Base-by-base conservation (phyloP, 2,113 vertebrate species). In the Gadus macrocephalus region DNA sequence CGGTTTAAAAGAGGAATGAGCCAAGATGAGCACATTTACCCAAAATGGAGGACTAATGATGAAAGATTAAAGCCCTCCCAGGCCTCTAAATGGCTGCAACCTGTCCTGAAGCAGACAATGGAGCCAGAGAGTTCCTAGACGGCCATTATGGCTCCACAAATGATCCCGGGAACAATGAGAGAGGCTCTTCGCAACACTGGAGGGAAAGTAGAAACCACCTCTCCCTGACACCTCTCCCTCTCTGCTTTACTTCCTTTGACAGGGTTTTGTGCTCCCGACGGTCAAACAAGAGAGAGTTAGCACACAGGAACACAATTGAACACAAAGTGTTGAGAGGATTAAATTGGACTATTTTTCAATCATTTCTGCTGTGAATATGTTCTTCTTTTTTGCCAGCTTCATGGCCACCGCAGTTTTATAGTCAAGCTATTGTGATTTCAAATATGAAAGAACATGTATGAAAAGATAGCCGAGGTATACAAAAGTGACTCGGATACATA, bases 1-100 rank as follows among this genome's bases (percentile, higher is more conserved):
- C 1, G 90, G 91, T 92, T 91, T 88, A 85, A 75, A 81, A 83
- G 83, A 84, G 78, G 86, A 85, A 80, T 82, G 80, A 77, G 82
- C 82, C 74, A 89, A 90, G 90, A 91, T 81, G 86, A 88, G 88
- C 83, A 87, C 89, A 91, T 92, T 92, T 92, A 91, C 90, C 89
- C 82, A 84, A 92, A 93, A 92, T 93, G 90, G 91, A 89, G 85
- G 91, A 91, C 91, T 93, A 92, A 92, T 92, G 90, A 92, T 92
- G 90, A 92, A 92, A 92, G 91, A 92, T 92, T 92, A 92, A 92
- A 93, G 91, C 90, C 89, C 87, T 88, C 88, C 88, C 85, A 86
- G 88, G 85, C 78, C 64, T 89, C 86, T 87, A 91, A 92, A 92
- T 93, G 90, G 90, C 74, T 76, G 85, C 86, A 86, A 91, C 77